These are phyloP conservation scores for Protophormia terraenovae DNA, from an alignment of 2,888 invertebrate genomes.

Conservation along the genomic window DNA sequence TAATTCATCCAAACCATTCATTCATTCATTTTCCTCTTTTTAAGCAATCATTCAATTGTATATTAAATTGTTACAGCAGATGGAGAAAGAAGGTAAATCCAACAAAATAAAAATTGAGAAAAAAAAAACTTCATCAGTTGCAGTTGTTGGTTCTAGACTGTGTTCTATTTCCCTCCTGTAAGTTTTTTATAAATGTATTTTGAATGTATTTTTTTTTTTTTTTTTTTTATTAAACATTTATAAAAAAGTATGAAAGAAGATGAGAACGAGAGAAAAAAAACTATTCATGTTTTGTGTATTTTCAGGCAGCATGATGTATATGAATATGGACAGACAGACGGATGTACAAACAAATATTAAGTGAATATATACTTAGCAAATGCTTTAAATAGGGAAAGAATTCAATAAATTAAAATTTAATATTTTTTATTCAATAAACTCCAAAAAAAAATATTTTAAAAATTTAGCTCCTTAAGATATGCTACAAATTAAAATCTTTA, in stretches of 20 bases:
- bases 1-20: not conserved
- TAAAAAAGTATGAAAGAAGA: not conserved
- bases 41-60: slow-evolving; percentile 63
- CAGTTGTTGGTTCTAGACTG: not conserved
- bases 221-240: not conserved
- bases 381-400: not conserved
- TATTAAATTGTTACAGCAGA: slow-evolving; percentile 46
- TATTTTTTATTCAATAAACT: not conserved
- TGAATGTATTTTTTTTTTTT: slow-evolving; percentile 14
- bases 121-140: slow-evolving; percentile 43
- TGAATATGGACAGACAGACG: not conserved
- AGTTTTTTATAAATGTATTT: slow-evolving; percentile 10
- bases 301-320: not conserved
- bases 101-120: not conserved
- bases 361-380: not conserved
- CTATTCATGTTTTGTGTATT: slow-evolving; percentile 17
- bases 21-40: slow-evolving; percentile 30
- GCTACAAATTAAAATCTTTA: not conserved
- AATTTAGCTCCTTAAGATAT: not conserved
- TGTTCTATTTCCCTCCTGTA: not conserved
- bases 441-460: not conserved
- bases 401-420: not conserved
- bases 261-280: not conserved
- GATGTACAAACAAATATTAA: not conserved
- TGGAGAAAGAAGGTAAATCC: not conserved